Conservation (phyloP, 2,888 invertebrate species). For the Dynastes hyllus region DNA sequence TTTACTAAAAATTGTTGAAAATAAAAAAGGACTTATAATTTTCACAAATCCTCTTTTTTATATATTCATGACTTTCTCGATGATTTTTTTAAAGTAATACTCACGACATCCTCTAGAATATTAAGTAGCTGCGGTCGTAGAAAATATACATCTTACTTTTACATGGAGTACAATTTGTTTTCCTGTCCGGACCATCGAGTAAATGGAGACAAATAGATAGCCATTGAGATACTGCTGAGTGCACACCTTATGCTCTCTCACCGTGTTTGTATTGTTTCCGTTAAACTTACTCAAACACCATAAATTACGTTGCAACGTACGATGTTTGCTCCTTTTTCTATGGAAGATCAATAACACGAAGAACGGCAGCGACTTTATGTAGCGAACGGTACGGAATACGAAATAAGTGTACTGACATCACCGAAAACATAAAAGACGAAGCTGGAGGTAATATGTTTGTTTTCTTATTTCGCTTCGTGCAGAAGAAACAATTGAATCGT, state of each 20-base stretch:
- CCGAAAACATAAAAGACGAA: neutral
- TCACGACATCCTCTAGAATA: neutral
- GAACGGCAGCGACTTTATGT: slow-evolving; percentile 3
- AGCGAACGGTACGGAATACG: slow-evolving; percentile 8
- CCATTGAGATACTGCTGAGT: slow-evolving; percentile 26
- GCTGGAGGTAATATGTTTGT: slow-evolving; percentile 1
- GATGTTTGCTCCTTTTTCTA: slow-evolving; percentile 2
- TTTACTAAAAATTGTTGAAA: too few species aligned
- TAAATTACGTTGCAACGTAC: slow-evolving; percentile 26
- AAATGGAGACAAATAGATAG: slow-evolving; percentile 33
- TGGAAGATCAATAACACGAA: slow-evolving; percentile 12
- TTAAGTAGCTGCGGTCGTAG: neutral
- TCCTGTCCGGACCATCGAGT: slow-evolving; percentile 22
- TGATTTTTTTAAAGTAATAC: neutral
- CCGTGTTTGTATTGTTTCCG: slow-evolving; percentile 24
- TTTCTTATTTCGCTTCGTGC: neutral
- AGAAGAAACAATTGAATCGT: neutral
- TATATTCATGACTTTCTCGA: neutral
- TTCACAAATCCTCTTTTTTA: too few species aligned
- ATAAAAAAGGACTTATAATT: too few species aligned
- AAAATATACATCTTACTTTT: slow-evolving; percentile 16
- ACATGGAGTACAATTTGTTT: slow-evolving; percentile 12
- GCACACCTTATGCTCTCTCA: slow-evolving; percentile 18
- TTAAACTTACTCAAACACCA: slow-evolving; percentile 27
- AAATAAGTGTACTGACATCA: slow-evolving; percentile 6